These are phyloP conservation scores for Elysia chlorotica DNA, from an alignment of 1,140 invertebrate species.

Conservation along the genomic window DNA sequence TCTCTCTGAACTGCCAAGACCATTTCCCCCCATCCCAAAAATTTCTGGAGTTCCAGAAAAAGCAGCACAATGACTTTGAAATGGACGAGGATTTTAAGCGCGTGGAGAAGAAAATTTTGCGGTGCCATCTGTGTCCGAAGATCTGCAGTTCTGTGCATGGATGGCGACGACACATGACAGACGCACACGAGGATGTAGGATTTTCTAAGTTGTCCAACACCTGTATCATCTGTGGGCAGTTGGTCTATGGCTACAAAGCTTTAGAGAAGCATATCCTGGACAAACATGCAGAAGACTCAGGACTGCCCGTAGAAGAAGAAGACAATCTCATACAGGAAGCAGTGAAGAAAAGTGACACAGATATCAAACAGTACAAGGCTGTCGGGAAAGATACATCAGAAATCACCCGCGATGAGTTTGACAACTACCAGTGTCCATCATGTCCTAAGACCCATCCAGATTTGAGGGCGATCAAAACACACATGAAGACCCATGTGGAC, in stretches of 20 bases:
- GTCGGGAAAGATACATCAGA: slow-evolving; percentile 7
- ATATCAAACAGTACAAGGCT: slow-evolving; percentile 9
- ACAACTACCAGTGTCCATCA: slow-evolving; percentile 5
- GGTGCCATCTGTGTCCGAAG: slow-evolving; percentile 20
- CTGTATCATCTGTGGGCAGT: slow-evolving; percentile 21
- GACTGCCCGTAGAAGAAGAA: slow-evolving; percentile 20
- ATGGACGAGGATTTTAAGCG: slow-evolving; percentile 6
- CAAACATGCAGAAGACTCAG: slow-evolving; percentile 17
- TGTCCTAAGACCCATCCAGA: slow-evolving; percentile 21
- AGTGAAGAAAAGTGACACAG: slow-evolving; percentile 15
- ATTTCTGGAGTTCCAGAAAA: slow-evolving; percentile 20
- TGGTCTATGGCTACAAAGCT: slow-evolving; percentile 23
- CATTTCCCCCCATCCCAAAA: slow-evolving; percentile 21
- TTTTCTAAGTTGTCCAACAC: slow-evolving; percentile 24
- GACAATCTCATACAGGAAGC: slow-evolving; percentile 14
- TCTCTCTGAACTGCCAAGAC: slow-evolving; percentile 22
- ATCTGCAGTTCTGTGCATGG: slow-evolving; percentile 17
- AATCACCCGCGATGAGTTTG: slow-evolving; percentile 10
- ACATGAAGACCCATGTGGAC: slow-evolving; percentile 21
- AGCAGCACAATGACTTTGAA: slow-evolving; percentile 20
- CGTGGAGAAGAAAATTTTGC: slow-evolving; percentile 15
- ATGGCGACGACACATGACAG: slow-evolving; percentile 18
- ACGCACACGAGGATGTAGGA: slow-evolving; percentile 15
- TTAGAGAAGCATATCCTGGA: slow-evolving; percentile 21
- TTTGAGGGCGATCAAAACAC: slow-evolving; percentile 6